A percentile compares a stretch with the other conserved stretches of the same genome.
phyloP scores from a whole-genome alignment of 2,113 vertebrate species.

The Nycticorax nycticorax region DNA sequence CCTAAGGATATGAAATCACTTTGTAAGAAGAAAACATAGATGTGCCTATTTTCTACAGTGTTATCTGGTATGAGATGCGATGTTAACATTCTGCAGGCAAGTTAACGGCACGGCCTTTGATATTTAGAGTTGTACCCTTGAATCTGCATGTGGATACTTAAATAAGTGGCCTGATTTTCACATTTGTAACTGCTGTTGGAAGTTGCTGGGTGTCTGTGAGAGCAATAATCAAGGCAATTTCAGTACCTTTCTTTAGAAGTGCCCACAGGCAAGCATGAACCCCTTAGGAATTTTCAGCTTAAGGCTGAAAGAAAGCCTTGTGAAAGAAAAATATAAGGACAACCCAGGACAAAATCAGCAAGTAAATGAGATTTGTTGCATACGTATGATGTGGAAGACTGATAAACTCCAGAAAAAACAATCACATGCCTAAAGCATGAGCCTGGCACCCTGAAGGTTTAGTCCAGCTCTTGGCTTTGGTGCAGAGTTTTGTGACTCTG shows the following conservation, averaged over 20 bases:
- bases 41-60: not conserved
- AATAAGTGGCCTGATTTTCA: not conserved
- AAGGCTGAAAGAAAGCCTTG: no score
- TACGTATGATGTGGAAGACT: not conserved
- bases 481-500: not conserved
- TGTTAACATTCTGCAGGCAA: not conserved
- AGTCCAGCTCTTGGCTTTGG: not conserved
- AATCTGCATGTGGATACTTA: not conserved
- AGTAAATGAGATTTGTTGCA: not conserved
- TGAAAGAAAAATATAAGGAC: not conserved
- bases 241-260: not conserved
- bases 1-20: not conserved
- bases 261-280: not conserved
- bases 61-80: not conserved
- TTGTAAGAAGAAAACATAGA: not conserved
- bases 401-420: not conserved
- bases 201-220: not conserved
- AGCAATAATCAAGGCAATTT: not conserved
- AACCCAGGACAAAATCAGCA: not conserved
- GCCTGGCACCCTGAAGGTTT: accelerated
- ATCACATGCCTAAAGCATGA: accelerated
- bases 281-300: not conserved
- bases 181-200: not conserved
- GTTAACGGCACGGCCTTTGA: not conserved
- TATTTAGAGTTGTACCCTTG: not conserved